Percentiles rank a stretch among this genome's conserved stretches.
These are phyloP conservation scores for Microtus oregoni DNA, from an alignment of 2,113 vertebrate species.

Conservation along the genomic window DNA sequence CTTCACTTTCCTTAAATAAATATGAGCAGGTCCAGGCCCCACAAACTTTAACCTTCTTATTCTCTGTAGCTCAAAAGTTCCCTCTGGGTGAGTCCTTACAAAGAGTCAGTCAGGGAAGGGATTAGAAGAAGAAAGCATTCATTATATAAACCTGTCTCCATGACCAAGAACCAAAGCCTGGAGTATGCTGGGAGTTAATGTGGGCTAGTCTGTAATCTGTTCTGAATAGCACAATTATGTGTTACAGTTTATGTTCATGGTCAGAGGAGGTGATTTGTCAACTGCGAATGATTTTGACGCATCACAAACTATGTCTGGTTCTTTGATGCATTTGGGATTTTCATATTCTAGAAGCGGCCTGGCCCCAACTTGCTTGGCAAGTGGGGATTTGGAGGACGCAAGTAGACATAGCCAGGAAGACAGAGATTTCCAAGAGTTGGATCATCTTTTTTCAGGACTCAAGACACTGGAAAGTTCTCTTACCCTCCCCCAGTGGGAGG, in stretches of 20 bases:
- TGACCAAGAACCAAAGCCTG: background rate
- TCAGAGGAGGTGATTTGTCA: background rate
- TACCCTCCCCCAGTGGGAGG: background rate
- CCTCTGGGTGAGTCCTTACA: background rate
- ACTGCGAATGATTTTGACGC: background rate
- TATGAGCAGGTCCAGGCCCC: background rate
- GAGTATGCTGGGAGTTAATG: background rate
- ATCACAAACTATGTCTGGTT: background rate
- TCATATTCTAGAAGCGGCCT: background rate
- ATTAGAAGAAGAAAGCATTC: constrained; percentile 31
- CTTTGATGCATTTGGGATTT: background rate
- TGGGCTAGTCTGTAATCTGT: background rate
- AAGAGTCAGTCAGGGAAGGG: background rate
- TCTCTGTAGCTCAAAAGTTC: background rate
- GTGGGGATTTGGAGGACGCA: background rate
- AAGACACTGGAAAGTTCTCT: background rate
- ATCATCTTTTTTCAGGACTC: background rate
- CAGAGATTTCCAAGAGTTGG: background rate
- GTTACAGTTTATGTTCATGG: background rate
- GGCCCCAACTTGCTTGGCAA: background rate
- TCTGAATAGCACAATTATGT: background rate
- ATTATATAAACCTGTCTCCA: background rate
- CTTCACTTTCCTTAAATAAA: background rate
- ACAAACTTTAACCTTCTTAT: background rate
- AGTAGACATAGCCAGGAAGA: background rate